Evolutionary conservation across 2,797 vertebrate genomes (phyloP).

Genomic region (Phoxinus dragarum): DNA sequence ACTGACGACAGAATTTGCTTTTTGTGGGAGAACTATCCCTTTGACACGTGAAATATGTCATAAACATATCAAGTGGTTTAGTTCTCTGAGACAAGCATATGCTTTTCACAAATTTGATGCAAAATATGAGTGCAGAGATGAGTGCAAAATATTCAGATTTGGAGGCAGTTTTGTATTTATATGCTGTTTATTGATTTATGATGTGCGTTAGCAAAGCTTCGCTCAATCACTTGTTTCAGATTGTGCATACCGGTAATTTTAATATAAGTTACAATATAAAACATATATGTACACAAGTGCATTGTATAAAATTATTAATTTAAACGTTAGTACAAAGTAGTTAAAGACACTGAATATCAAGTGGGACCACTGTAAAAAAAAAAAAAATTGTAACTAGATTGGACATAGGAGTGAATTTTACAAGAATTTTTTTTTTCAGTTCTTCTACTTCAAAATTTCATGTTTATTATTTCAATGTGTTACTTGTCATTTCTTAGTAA

Average conservation of each 20-base stretch:
- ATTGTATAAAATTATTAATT: background rate
- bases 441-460: background rate
- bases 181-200: background rate
- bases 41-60: background rate
- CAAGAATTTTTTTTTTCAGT: no score
- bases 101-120: background rate
- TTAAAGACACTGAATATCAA: background rate
- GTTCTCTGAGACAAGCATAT: background rate
- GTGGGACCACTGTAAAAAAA: background rate
- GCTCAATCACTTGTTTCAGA: background rate
- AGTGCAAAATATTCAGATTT: background rate
- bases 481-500: background rate
- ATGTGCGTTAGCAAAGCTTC: background rate
- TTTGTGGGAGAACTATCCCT: background rate
- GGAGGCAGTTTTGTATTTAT: background rate
- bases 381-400: background rate
- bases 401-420: no score
- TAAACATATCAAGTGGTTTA: background rate
- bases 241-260: no score
- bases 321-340: no score
- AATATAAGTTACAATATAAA: no score
- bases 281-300: background rate
- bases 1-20: background rate
- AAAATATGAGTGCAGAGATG: background rate
- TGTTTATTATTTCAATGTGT: background rate